phyloP scores from a whole-genome alignment of 2,797 vertebrate genomes.

The Graptemys geographica region DNA sequence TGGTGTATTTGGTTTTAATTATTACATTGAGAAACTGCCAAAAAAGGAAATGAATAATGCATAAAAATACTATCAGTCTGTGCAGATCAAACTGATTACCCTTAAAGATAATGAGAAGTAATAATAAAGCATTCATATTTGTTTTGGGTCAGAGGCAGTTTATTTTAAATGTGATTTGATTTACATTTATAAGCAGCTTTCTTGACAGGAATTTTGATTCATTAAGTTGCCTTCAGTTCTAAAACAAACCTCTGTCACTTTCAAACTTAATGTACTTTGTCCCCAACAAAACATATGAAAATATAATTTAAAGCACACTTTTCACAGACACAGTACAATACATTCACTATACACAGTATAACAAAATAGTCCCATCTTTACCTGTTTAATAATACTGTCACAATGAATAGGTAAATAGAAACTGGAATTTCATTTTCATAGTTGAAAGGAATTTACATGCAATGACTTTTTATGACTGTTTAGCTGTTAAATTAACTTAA shows the following conservation, averaged over 20 bases:
- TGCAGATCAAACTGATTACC: not conserved
- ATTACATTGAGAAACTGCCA: not conserved
- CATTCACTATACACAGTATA: constrained; percentile 98
- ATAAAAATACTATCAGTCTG: not conserved
- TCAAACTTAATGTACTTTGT: constrained; percentile 91
- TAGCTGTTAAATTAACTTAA: constrained; percentile 82
- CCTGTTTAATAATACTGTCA: constrained; percentile 95
- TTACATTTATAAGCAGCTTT: constrained; percentile 96
- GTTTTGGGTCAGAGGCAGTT: constrained; percentile 86
- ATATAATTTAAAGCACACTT: constrained; percentile 99
- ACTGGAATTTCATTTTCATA: constrained; percentile 83
- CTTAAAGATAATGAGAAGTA: not conserved
- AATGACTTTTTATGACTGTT: constrained; percentile 86
- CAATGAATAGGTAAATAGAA: constrained; percentile 87
- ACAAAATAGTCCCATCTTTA: constrained; percentile 93
- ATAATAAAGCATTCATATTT: constrained; percentile 47
- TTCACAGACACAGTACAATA: constrained; percentile 95
- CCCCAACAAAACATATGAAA: constrained; percentile 96
- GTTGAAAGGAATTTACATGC: constrained; percentile 87
- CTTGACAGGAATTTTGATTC: constrained; percentile 87
- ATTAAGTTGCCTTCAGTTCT: constrained; percentile 88
- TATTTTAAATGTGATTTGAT: constrained; percentile 92
- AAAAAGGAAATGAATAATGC: not conserved
- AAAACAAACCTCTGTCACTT: constrained; percentile 88
- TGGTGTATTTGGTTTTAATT: not conserved